Conservation (phyloP, 2,113 vertebrate genomes). For the Pedionomus torquatus region DNA sequence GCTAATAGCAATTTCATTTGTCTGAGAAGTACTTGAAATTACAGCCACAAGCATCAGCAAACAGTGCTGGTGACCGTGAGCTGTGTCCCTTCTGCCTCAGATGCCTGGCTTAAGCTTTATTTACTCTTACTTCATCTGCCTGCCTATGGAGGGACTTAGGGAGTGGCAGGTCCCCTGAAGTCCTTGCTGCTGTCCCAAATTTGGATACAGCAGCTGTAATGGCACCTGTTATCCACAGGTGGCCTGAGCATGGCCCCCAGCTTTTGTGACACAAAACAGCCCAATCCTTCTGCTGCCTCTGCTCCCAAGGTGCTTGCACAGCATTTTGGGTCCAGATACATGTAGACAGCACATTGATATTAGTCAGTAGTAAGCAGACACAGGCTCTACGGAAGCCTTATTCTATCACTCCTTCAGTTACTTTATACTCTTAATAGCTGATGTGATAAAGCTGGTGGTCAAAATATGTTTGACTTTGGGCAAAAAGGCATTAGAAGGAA, state of each 20-base stretch:
- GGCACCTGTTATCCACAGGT: neutral
- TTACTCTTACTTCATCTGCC: neutral
- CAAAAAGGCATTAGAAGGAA: neutral
- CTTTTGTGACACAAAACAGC: neutral
- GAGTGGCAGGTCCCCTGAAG: neutral
- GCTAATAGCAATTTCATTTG: neutral
- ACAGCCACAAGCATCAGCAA: neutral
- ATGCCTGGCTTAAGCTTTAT: neutral
- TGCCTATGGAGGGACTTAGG: neutral
- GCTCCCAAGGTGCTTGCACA: accelerated
- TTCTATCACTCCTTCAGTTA: neutral
- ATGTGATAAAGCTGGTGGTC: neutral
- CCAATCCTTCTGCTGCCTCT: neutral
- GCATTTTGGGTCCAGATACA: neutral
- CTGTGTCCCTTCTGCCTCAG: neutral
- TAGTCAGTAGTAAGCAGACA: neutral
- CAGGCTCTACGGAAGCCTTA: neutral
- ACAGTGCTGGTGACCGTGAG: accelerated
- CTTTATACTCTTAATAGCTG: neutral
- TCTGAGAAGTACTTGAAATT: neutral
- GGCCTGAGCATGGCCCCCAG: neutral
- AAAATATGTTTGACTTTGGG: neutral
- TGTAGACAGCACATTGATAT: accelerated
- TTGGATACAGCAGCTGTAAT: neutral
- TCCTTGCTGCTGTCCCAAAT: neutral